Evolutionary conservation across 1,140 invertebrate genomes (phyloP), one percentile per base, ranked within the genome.

Genomic region (Lanistes nyassanus): DNA sequence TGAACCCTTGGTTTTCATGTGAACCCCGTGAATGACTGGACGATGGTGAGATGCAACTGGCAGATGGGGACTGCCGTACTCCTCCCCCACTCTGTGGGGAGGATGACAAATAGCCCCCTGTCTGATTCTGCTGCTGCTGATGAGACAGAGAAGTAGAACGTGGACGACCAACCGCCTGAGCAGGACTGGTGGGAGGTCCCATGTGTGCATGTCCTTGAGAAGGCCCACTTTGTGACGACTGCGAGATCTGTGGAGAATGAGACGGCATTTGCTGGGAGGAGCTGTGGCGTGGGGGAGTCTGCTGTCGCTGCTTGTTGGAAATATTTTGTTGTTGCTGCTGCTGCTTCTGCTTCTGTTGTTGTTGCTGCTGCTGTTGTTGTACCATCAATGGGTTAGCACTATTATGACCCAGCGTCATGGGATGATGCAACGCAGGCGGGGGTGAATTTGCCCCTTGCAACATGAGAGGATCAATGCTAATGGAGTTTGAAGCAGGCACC

Each of bases 371-470:
- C 5, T 37, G 31, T 21, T 56, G 26, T 23, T 51, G 26, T 9
- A 31, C 68, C 56, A 60, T 60, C 29, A 60, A 16, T 11, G 29
- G n/a, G 29, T 60, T 71, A 51, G 2, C 19, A 31, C 23, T 71
- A 36, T 21, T 71, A 36, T 47, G 60, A 39, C 51, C 47, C 29
- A 64, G 58, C 3, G 42, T 34, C 21, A 62, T 51, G 29, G 37
- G 66, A 21, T 78, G 72, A 19, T 56, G 47, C 2, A 67, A 29
- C 1, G 72, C 34, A 9, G 56, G 62, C 26, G 75, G 73, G 23
- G 76, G 74, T 26, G 77, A 51, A 36, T 82, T 78, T 47, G 77
- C 68, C 39, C 78, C 34, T 53, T 76, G 75, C 9, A 81, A 60
- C 47, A 74, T 77, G 56, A 81, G 37, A 29, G 55, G 53, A 13